A percentile compares a stretch with the other conserved stretches of the same genome.
phyloP scores from a whole-genome alignment of 2,113 vertebrate genomes.

The Zosterops hypoxanthus region DNA sequence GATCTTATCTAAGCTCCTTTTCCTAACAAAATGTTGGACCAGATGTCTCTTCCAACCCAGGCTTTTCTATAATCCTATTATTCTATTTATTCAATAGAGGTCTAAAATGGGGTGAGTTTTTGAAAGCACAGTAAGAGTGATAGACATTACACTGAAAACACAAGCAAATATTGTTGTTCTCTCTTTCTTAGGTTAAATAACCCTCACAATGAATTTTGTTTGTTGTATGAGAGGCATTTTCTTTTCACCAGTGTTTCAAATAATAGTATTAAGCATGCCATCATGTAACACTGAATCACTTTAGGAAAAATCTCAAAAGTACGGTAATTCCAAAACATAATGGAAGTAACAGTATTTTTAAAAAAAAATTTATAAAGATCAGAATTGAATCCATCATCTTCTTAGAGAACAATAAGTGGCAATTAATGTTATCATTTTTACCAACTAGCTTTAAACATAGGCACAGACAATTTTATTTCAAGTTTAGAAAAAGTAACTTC shows the following conservation, averaged over 20 bases:
- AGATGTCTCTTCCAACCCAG: neutral
- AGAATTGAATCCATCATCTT: neutral
- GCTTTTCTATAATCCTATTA: neutral
- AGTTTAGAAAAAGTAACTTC: neutral
- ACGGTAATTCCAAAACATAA: neutral
- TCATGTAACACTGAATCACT: neutral
- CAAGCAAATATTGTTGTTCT: neutral
- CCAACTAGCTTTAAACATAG: neutral
- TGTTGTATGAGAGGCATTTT: neutral
- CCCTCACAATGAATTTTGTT: fast-evolving
- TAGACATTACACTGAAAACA: neutral
- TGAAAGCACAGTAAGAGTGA: neutral
- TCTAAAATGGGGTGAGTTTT: neutral
- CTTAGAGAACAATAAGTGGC: neutral
- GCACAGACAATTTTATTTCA: neutral
- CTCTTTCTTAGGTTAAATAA: neutral
- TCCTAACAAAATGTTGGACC: neutral
- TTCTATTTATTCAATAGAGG: neutral
- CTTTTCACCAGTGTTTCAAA: neutral
- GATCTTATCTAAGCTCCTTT: neutral
- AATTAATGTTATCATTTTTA: neutral
- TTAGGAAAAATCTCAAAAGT: neutral
- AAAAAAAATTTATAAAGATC: neutral
- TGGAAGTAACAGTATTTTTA: neutral
- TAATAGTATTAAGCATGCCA: neutral